A percentile compares a stretch with the other conserved stretches of the same genome.
Evolutionary conservation across 2,797 vertebrate genomes (phyloP).

Genomic region (Squalus acanthias): DNA sequence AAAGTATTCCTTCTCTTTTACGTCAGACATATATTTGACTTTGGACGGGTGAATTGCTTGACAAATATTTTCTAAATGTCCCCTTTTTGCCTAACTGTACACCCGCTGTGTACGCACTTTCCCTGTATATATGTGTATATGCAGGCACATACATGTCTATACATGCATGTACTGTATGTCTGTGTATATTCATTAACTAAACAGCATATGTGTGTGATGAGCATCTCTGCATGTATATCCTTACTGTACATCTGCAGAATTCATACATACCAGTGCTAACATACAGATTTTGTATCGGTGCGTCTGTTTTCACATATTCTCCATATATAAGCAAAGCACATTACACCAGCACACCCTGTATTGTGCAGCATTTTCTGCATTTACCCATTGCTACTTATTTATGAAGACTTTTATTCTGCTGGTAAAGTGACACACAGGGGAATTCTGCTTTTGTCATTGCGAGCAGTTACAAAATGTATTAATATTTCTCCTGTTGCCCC

Average conservation of each 20-base stretch:
- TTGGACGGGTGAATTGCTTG: neutral
- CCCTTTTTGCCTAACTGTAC: conserved; percentile 22
- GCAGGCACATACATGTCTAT: conserved; percentile 31
- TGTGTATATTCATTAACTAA: conserved; percentile 22
- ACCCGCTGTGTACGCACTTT: conserved; percentile 12
- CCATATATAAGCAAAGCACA: neutral
- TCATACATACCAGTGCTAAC: neutral
- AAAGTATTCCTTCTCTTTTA: neutral
- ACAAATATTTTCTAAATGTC: neutral
- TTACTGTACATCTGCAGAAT: conserved; percentile 22
- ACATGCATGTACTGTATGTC: conserved; percentile 28
- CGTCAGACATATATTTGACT: neutral
- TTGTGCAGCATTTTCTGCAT: neutral
- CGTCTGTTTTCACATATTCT: neutral
- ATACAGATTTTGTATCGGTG: neutral
- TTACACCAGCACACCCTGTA: neutral
- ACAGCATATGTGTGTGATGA: conserved; percentile 14
- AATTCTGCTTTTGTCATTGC: neutral
- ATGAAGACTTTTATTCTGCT: neutral
- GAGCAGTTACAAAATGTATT: neutral
- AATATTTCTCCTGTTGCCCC: neutral
- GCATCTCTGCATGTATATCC: conserved; percentile 15
- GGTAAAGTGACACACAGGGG: neutral
- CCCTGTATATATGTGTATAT: conserved; percentile 14
- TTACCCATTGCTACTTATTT: neutral